phyloP scores from a whole-genome alignment of 1,140 invertebrate genomes.

The Cotesia chilonis region DNA sequence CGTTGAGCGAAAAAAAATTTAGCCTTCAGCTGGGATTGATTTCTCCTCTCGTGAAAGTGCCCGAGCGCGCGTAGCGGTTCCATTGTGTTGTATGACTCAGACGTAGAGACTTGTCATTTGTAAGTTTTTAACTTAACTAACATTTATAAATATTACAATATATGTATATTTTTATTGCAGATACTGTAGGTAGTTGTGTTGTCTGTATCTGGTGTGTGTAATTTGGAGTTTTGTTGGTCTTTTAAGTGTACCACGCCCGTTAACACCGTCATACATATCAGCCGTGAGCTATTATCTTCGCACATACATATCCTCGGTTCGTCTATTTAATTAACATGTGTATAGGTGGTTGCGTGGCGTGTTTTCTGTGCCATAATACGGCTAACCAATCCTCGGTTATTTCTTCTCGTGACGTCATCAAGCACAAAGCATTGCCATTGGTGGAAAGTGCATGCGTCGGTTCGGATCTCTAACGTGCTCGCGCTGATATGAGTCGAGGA shows the following conservation, averaged over 20 bases:
- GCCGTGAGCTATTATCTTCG: slow-evolving; percentile 5
- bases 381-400: slow-evolving; percentile 39
- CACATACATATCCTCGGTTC: slow-evolving; percentile 8
- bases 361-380: slow-evolving; percentile 41
- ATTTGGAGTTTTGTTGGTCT: too few relatives aligned
- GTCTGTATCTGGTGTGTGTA: too few relatives aligned
- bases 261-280: slow-evolving; percentile 8
- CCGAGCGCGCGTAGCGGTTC: slow-evolving; percentile 41
- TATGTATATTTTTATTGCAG: too few relatives aligned
- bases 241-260: slow-evolving; percentile 28
- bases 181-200: too few relatives aligned
- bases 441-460: slow-evolving; percentile 25
- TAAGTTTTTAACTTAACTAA: slow-evolving; percentile 19
- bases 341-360: slow-evolving; percentile 43
- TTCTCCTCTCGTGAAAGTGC: slow-evolving; percentile 45
- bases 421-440: slow-evolving; percentile 24
- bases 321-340: slow-evolving; percentile 42
- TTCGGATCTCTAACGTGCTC: slow-evolving; percentile 20
- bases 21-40: slow-evolving; percentile 41
- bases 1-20: neutral
- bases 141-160: neutral
- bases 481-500: neutral
- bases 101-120: slow-evolving; percentile 29
- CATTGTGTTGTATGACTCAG: slow-evolving; percentile 37
- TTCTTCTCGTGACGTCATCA: slow-evolving; percentile 37